These are phyloP conservation scores for Trachythela sp. DNA, from an alignment of 64 coral and sea anemone genomes.

Conservation along the genomic window DNA sequence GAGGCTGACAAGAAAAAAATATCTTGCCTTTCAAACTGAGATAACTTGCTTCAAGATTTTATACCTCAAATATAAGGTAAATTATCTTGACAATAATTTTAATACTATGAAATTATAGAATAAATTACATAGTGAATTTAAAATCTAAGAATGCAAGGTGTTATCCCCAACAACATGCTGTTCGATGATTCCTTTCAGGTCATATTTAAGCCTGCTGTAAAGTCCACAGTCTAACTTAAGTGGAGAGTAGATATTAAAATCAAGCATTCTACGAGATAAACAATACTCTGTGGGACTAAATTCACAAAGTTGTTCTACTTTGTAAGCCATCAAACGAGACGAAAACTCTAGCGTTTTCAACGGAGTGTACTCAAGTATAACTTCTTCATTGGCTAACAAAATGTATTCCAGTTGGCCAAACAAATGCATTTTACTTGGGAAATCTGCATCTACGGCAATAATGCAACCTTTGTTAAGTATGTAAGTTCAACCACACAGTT, in stretches of 20 bases:
- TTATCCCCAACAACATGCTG: background rate
- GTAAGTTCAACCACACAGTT: background rate
- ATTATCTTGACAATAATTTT: no score
- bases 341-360: background rate
- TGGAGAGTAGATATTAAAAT: background rate
- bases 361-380: slow-evolving; percentile 4
- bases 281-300: background rate
- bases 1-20: no score
- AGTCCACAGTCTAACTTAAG: background rate
- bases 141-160: background rate
- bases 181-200: background rate
- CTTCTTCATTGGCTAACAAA: background rate
- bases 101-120: no score
- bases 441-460: background rate
- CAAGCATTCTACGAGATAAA: background rate
- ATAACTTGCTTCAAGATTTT: background rate
- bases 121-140: background rate
- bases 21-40: background rate
- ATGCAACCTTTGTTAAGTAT: background rate
- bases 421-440: background rate
- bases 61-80: no score
- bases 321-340: background rate
- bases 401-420: background rate
- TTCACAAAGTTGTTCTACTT: background rate
- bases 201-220: background rate